Conservation (phyloP, 2,113 vertebrate genomes). For the Thunnus thynnus region DNA sequence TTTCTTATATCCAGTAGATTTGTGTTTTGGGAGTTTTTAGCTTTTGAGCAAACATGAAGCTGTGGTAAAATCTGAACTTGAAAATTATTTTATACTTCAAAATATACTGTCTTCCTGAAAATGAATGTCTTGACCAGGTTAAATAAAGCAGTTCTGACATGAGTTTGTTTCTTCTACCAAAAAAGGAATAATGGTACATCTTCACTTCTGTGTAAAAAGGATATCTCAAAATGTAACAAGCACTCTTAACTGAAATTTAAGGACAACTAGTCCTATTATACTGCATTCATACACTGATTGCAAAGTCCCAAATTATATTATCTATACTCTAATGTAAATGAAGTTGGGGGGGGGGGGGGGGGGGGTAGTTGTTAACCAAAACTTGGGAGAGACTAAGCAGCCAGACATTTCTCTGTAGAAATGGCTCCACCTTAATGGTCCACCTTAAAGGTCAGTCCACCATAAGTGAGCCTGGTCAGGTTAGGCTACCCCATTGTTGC, state of each 20-base stretch:
- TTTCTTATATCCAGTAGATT: constrained; percentile 50
- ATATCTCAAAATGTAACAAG: not conserved
- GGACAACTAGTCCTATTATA: constrained; percentile 22
- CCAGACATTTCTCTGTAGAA: too few relatives aligned
- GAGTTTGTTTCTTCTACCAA: constrained; percentile 9
- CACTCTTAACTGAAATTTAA: constrained; percentile 28
- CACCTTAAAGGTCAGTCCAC: too few relatives aligned
- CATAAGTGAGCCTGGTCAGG: too few relatives aligned
- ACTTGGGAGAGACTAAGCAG: too few relatives aligned
- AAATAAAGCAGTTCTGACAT: not conserved
- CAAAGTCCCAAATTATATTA: constrained; percentile 3
- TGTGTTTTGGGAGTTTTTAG: constrained; percentile 33
- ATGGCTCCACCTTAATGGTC: too few relatives aligned
- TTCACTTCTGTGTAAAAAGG: constrained; percentile 22
- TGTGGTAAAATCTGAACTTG: constrained; percentile 18
- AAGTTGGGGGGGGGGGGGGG: too few relatives aligned
- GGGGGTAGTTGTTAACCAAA: too few relatives aligned
- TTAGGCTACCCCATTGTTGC: too few relatives aligned
- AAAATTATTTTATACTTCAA: not conserved
- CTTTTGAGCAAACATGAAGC: constrained; percentile 45
- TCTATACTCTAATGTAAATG: constrained; percentile 3
- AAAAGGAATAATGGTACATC: not conserved
- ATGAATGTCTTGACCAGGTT: constrained; percentile 16
- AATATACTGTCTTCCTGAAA: not conserved
- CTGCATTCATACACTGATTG: constrained; percentile 14